phyloP scores from a whole-genome alignment of 1,140 invertebrate genomes.

The Penaeus vannamei region DNA sequence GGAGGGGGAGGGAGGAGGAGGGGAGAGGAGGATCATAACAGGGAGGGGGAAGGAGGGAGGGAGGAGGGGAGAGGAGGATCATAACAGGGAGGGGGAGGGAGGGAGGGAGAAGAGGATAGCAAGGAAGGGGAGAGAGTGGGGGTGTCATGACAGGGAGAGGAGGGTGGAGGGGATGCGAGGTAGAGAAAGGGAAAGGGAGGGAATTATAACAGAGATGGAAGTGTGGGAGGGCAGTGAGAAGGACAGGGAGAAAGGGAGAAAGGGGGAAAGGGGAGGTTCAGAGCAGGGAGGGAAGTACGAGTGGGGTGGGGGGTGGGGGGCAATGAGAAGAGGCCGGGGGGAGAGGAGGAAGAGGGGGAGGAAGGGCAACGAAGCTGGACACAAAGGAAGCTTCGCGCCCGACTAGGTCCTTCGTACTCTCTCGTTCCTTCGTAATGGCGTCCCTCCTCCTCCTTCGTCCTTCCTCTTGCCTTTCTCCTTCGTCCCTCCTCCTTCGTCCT shows the following conservation, averaged over 20 bases:
- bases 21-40: not conserved
- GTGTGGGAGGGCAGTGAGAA: not conserved
- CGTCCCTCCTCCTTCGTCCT: too few species aligned
- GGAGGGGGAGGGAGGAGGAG: not conserved
- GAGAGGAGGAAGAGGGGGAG: too few species aligned
- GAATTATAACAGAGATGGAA: not conserved
- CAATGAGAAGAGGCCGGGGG: too few species aligned
- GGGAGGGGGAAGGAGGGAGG: not conserved
- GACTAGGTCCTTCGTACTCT: too few species aligned
- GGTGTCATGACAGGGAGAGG: not conserved
- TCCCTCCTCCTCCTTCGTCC: too few species aligned
- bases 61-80: too few species aligned
- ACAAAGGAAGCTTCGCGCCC: not conserved
- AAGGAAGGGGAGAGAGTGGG: not conserved
- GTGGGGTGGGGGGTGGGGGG: not conserved
- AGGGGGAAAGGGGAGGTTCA: not conserved
- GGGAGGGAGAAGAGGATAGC: not conserved
- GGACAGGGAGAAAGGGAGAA: not conserved
- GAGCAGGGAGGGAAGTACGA: not conserved
- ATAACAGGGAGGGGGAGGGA: too few species aligned
- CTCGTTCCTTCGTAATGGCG: too few species aligned
- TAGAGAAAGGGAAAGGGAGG: not conserved
- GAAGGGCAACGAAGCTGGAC: not conserved
- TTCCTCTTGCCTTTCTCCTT: too few species aligned
- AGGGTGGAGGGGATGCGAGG: not conserved